phyloP scores from a whole-genome alignment of 2,113 vertebrate species.

The Hydrochoerus hydrochaeris region DNA sequence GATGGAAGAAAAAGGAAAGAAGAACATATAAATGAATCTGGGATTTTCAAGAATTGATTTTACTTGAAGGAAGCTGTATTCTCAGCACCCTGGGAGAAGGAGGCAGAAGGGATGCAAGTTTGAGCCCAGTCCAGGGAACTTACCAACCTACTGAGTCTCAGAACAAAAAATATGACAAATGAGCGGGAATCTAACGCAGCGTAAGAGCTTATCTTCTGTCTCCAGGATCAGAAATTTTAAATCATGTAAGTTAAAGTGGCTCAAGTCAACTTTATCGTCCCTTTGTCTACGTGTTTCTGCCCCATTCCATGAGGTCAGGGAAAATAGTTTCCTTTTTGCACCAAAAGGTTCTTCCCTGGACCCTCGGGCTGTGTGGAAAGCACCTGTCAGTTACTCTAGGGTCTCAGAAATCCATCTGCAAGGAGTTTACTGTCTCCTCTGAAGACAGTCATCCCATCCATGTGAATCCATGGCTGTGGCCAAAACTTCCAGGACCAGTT shows the following conservation, averaged over 20 bases:
- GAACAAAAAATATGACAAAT: background rate
- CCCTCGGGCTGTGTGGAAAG: background rate
- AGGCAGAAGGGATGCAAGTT: background rate
- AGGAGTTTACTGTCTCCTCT: background rate
- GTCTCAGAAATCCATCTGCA: background rate
- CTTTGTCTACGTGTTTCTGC: background rate
- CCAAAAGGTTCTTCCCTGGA: background rate
- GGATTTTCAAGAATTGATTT: constrained; percentile 48
- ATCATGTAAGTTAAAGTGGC: background rate
- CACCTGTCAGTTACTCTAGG: background rate
- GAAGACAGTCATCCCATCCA: background rate
- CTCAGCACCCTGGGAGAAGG: background rate
- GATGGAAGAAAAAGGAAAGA: background rate
- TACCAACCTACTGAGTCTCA: background rate
- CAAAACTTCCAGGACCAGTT: constrained; percentile 28
- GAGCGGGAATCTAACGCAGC: background rate
- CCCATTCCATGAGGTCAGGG: background rate
- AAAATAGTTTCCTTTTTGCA: background rate
- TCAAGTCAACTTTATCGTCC: background rate
- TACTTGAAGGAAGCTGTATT: background rate
- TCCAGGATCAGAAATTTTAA: background rate
- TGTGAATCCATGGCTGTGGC: background rate
- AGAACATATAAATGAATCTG: background rate
- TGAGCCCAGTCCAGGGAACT: background rate
- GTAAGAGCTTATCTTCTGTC: background rate